Base-by-base conservation (phyloP, 2,113 vertebrate genomes). In the Ochotona curzoniae region DNA sequence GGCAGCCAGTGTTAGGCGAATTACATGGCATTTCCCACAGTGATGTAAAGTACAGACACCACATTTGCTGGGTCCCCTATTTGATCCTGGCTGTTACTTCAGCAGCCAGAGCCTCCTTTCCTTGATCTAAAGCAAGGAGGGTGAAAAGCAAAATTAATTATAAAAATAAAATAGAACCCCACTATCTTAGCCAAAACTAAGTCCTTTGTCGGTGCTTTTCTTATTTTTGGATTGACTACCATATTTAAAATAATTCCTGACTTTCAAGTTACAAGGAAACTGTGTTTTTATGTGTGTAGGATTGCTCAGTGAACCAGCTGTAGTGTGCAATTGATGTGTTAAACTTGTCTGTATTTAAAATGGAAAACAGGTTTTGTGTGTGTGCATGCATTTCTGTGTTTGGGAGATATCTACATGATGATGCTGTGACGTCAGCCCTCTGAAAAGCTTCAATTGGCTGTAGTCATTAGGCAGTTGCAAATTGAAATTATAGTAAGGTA, bases 1-100 rank as follows among this genome's bases (percentile, higher is more conserved):
- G 0, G 57, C 13, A 23, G 51, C 49, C 75, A 13, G 0, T 28
- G 3, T 71, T n/a, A 20, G 20, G 20, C 51, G 23, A 44, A 0
- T 32, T 0, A 21, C 30, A 13, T 11, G 13, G 13, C 38, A 2
- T 7, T 51, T 15, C 83, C 79, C 51, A 13, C 5, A 35, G 57
- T n/a, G 38, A 91, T 26, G 10, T 44, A 9, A 69, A 44, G 4
- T 32, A 14, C 5, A 26, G 11, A 0, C 14, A 47, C 67, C 26
- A 49, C 5, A 12, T 23, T 25, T 30, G 49, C 9, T 5, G 0
- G 15, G 15, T 35, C 10, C 63, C 23, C 60, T 15, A 51, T 9
- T 82, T 35, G 2, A 5, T 7, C 13, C 82, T 30, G 23, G 14
- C 44, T 54, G 49, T 32, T 1, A 38, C 20, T 47, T 8, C 23